phyloP scores from a whole-genome alignment of 2,113 vertebrate genomes.

The Asarcornis scutulata region DNA sequence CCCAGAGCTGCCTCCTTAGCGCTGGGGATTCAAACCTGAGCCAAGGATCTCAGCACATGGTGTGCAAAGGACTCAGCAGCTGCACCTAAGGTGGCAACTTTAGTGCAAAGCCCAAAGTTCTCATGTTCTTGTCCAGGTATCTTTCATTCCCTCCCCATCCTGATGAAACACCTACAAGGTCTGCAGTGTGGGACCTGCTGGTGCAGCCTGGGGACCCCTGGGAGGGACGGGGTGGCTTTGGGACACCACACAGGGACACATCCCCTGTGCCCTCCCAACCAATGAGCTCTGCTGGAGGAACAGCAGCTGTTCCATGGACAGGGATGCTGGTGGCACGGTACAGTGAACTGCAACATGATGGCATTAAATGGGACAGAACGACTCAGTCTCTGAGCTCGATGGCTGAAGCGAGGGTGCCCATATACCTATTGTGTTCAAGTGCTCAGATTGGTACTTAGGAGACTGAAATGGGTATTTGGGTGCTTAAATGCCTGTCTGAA shows the following conservation, averaged over 20 bases:
- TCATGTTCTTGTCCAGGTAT: fast-evolving
- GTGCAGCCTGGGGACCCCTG: not conserved
- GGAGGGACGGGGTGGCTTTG: not conserved
- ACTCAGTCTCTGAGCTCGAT: fast-evolving
- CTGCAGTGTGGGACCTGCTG: fast-evolving
- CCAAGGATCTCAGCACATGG: not conserved
- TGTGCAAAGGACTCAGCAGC: not conserved
- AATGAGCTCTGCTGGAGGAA: not conserved
- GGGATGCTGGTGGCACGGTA: fast-evolving
- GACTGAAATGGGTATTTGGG: not conserved
- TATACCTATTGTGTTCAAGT: not conserved
- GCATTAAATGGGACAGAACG: not conserved
- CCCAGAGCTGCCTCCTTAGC: no score
- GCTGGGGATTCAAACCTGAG: not conserved
- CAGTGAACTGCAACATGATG: fast-evolving
- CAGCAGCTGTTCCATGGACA: not conserved
- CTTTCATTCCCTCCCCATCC: not conserved
- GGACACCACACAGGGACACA: fast-evolving
- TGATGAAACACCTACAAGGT: not conserved
- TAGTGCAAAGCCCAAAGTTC: not conserved
- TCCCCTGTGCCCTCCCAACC: not conserved
- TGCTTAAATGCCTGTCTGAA: slow-evolving; percentile 9
- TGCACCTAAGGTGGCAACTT: not conserved
- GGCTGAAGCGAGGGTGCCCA: not conserved
- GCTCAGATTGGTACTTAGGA: not conserved